Conservation (phyloP, 2,888 invertebrate genomes). For the Acleris sparsana region DNA sequence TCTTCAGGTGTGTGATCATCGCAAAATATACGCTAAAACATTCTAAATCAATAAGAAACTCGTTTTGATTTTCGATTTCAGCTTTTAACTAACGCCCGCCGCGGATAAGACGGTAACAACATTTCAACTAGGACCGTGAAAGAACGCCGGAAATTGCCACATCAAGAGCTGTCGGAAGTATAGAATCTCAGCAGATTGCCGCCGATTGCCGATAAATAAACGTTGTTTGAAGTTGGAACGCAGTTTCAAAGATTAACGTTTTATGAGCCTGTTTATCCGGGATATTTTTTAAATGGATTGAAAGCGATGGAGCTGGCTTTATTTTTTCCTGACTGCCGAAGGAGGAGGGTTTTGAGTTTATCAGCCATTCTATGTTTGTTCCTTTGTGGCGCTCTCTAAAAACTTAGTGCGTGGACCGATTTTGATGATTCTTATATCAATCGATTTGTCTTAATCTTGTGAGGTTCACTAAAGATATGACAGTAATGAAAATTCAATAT, state of each 20-base stretch:
- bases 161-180: slow-evolving; percentile 27
- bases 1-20: too few relatives aligned
- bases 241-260: background rate
- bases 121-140: slow-evolving; percentile 6
- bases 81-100: slow-evolving; percentile 8
- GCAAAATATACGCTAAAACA: background rate
- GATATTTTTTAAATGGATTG: too few relatives aligned
- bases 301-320: too few relatives aligned
- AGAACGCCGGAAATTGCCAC: slow-evolving; percentile 27
- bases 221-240: background rate
- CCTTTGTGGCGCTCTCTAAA: too few relatives aligned
- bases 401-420: too few relatives aligned
- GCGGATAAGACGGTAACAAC: slow-evolving; percentile 10
- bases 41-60: slow-evolving; percentile 22
- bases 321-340: too few relatives aligned
- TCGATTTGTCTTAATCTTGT: too few relatives aligned
- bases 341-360: too few relatives aligned
- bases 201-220: slow-evolving; percentile 3
- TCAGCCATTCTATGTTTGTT: too few relatives aligned
- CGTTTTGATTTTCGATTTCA: slow-evolving; percentile 30
- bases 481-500: too few relatives aligned
- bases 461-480: too few relatives aligned
- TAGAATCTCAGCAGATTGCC: slow-evolving; percentile 23
- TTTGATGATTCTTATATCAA: too few relatives aligned
- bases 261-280: background rate